Evolutionary conservation across 1,140 invertebrate species (phyloP), one percentile per base, ranked within the genome.

Genomic region (Drosophila arizonae): DNA sequence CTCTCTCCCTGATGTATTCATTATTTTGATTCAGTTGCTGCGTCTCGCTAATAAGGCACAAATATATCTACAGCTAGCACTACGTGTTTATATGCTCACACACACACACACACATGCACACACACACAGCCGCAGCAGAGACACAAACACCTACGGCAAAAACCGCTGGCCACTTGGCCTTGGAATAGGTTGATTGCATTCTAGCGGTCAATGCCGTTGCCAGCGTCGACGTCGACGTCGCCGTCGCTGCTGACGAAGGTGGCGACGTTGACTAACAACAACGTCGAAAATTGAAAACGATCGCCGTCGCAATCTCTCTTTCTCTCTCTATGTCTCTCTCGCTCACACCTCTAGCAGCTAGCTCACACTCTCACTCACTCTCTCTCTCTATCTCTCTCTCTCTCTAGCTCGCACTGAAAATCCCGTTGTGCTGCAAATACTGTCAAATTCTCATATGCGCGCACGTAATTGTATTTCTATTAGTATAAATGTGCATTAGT

Each of bases 121-220:
- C 41, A 67, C 62, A 76, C 60, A 57, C 39, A 63, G 46, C 21
- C 61, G 33, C 46, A 55, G 60, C 39, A 77, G 66, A 87, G 61
- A 64, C 45, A 13, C 60, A 73, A 64, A 76, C 66, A 81, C 76
- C 69, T 74, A 72, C 65, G 72, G 73, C 64, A 87, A 79, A 87
- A 88, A 88, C 84, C 84, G 79, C 82, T 82, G 82, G 76, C 82
- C 79, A 86, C 82, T 86, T 90, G 89, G 87, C 89, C 89, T 90
- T 90, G 89, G 77, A 89, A 82, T 90, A 90, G 89, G 89, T 90
- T 90, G 89, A 89, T 90, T 90, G 89, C 89, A 90, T 90, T 90
- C 81, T 89, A 89, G 82, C 84, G 84, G 82, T 88, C 82, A 88
- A 88, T 87, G 82, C 79, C 82, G 84, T 67, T 68, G 81, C 62